Evolutionary conservation across 2,888 invertebrate genomes (phyloP).

Genomic region (Campoplex nolae): DNA sequence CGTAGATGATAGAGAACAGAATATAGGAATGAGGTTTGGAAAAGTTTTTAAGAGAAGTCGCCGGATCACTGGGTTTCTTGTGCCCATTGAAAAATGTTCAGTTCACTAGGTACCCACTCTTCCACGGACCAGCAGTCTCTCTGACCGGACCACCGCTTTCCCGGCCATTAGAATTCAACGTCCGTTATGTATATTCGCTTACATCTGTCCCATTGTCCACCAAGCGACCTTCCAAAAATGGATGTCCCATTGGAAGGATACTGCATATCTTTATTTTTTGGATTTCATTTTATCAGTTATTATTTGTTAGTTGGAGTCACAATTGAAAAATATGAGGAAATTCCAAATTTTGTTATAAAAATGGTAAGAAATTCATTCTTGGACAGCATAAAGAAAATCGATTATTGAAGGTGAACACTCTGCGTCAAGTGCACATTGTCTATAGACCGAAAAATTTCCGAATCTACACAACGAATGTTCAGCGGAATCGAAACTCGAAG

Average conservation of each 20-base stretch:
- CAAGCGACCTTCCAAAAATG: slow-evolving; percentile 23
- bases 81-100: slow-evolving; percentile 65
- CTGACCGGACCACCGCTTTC: slow-evolving; percentile 55
- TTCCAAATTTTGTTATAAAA: not conserved
- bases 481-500: slow-evolving; percentile 18
- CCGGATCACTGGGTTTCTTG: slow-evolving; percentile 42
- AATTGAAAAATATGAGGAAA: not conserved
- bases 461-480: slow-evolving; percentile 28
- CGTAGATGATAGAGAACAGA: slow-evolving; percentile 5
- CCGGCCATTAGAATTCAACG: slow-evolving; percentile 58
- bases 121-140: slow-evolving; percentile 60
- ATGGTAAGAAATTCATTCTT: not conserved
- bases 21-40: slow-evolving; percentile 37
- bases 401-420: not conserved
- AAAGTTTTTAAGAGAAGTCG: slow-evolving; percentile 55
- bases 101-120: slow-evolving; percentile 68
- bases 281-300: not conserved
- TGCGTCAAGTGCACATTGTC: not conserved
- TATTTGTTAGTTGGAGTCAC: not conserved
- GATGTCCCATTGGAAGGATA: slow-evolving; percentile 22
- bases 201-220: slow-evolving; percentile 10
- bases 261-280: not conserved
- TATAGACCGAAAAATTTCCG: slow-evolving; percentile 2
- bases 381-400: not conserved
- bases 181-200: slow-evolving; percentile 59